Conservation (phyloP, 2,797 vertebrate species). For the Amblyopsis hoosieri region DNA sequence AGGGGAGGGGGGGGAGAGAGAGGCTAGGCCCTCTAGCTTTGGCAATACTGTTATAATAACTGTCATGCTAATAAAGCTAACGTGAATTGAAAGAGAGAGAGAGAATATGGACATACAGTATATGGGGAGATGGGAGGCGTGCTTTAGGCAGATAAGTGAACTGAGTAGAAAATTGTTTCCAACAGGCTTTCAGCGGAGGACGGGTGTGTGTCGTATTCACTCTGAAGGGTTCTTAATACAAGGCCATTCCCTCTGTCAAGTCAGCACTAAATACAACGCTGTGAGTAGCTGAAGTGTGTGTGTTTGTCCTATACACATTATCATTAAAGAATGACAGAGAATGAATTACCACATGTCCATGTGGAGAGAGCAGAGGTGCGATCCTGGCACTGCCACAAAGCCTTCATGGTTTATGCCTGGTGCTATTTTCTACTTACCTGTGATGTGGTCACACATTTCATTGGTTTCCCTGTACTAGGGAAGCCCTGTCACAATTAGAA, state of each 20-base stretch:
- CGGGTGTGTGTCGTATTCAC: constrained; percentile 35
- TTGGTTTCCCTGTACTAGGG: too few relatives aligned
- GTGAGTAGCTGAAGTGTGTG: constrained; percentile 17
- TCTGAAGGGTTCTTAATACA: constrained; percentile 40
- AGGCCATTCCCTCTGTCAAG: constrained; percentile 42
- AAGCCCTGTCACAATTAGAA: too few relatives aligned
- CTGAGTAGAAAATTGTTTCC: constrained; percentile 35
- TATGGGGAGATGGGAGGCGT: not conserved
- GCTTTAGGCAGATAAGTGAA: constrained; percentile 24
- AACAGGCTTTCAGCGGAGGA: constrained; percentile 31
- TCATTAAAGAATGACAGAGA: too few relatives aligned
- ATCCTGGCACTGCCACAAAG: too few relatives aligned
- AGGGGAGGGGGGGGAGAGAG: constrained; percentile 3
- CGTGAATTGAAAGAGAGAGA: not conserved
- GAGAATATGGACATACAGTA: not conserved
- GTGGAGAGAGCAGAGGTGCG: too few relatives aligned
- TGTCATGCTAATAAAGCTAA: too few relatives aligned
- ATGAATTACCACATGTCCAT: too few relatives aligned
- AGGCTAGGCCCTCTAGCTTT: not conserved
- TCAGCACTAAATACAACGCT: constrained; percentile 39
- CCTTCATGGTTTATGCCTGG: too few relatives aligned
- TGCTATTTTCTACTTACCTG: too few relatives aligned
- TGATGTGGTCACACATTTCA: too few relatives aligned
- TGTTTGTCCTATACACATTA: too few relatives aligned
- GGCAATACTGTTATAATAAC: too few relatives aligned